These are phyloP conservation scores for Arothron firmamentum DNA, from an alignment of 2,113 vertebrate species.

Conservation along the genomic window DNA sequence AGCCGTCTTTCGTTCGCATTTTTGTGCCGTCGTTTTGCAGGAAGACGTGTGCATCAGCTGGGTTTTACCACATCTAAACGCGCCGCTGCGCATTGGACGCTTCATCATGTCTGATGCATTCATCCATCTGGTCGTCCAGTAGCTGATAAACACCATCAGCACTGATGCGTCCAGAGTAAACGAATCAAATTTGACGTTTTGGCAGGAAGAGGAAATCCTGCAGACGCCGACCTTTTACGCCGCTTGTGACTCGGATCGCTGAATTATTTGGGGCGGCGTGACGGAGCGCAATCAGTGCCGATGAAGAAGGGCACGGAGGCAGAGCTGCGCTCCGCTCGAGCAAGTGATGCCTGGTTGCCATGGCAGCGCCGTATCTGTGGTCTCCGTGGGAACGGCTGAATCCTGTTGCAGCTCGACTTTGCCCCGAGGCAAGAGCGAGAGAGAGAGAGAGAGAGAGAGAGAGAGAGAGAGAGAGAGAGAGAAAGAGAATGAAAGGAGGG, in stretches of 20 bases:
- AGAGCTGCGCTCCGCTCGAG: conserved; percentile 48
- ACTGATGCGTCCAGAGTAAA: neutral
- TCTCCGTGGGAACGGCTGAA: conserved; percentile 78
- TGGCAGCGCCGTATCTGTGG: conserved; percentile 73
- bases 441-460: conserved; percentile 10
- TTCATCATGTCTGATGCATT: no score
- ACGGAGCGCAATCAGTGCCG: neutral
- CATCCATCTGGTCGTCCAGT: no score
- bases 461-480: conserved; percentile 22
- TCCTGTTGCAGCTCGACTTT: conserved; percentile 74
- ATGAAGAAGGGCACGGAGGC: conserved; percentile 18
- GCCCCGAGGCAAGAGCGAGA: conserved; percentile 54
- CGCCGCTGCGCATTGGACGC: no score
- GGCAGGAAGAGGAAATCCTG: neutral
- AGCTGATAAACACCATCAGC: neutral
- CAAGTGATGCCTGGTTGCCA: conserved; percentile 75
- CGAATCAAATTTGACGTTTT: neutral
- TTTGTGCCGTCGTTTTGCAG: no score
- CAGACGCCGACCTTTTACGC: conserved; percentile 10
- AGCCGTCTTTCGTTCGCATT: no score
- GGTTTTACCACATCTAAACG: no score
- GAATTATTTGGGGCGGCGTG: conserved; percentile 23
- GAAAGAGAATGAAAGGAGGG: neutral
- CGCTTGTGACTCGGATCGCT: neutral
- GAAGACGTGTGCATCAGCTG: no score